A percentile compares a stretch with the other conserved stretches of the same genome.
These are phyloP conservation scores for Corythoichthys haematopterus DNA, from an alignment of 2,113 vertebrate genomes.

Conservation along the genomic window DNA sequence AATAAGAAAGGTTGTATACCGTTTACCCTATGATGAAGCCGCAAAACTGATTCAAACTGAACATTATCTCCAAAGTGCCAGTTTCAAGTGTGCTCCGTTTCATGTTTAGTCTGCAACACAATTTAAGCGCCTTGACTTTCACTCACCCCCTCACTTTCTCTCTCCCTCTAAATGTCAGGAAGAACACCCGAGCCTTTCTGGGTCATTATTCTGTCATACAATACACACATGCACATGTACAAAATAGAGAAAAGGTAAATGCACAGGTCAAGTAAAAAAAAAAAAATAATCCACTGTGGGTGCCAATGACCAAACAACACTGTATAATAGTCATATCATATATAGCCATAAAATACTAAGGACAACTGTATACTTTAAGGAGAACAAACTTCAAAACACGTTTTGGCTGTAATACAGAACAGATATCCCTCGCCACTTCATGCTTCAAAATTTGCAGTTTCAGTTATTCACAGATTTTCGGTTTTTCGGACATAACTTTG, in stretches of 20 bases:
- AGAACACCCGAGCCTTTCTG: constrained; percentile 53
- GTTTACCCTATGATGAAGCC: constrained; percentile 30
- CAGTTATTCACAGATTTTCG: too few relatives aligned
- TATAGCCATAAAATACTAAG: too few relatives aligned
- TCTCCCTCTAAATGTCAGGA: constrained; percentile 50
- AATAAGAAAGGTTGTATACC: constrained; percentile 18
- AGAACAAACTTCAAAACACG: not conserved
- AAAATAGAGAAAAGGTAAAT: not conserved
- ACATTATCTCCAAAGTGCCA: not conserved
- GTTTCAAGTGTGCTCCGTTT: not conserved
- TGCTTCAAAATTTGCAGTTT: too few relatives aligned
- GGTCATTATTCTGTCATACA: constrained; percentile 17
- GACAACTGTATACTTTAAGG: not conserved
- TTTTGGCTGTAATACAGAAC: too few relatives aligned
- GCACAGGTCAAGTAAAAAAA: not conserved
- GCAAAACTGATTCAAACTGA: not conserved
- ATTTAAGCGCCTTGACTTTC: not conserved
- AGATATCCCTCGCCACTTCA: too few relatives aligned
- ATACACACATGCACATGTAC: not conserved
- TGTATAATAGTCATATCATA: not conserved
- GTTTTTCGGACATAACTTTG: too few relatives aligned
- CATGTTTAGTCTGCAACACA: constrained; percentile 14
- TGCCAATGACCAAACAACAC: not conserved
- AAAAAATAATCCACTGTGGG: not conserved
- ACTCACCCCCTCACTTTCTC: constrained; percentile 3